Conservation (phyloP, 2,888 invertebrate genomes). For the Synanthedon andrenaeformis region DNA sequence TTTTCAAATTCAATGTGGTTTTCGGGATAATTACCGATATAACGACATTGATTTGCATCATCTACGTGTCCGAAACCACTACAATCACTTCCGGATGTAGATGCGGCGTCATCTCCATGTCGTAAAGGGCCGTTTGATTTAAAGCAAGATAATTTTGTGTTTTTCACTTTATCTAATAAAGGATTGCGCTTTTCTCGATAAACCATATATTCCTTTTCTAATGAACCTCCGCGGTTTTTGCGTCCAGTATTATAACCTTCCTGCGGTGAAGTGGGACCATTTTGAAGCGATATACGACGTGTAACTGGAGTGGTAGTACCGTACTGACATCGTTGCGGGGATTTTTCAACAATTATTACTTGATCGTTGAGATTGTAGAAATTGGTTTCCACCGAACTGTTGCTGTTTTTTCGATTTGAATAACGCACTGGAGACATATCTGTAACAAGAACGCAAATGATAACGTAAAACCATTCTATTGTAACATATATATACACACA, state of each 20-base stretch:
- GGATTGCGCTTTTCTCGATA: conserved; percentile 77
- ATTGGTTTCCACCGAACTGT: conserved; percentile 74
- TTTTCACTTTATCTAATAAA: conserved; percentile 77
- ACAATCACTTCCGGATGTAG: conserved; percentile 66
- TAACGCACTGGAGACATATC: conserved; percentile 76
- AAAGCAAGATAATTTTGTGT: conserved; percentile 77
- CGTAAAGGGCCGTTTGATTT: conserved; percentile 67
- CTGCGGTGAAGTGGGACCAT: conserved; percentile 48
- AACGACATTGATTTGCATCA: conserved; percentile 47
- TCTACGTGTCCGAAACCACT: conserved; percentile 63
- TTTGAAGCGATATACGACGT: conserved; percentile 58
- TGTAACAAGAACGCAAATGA: conserved; percentile 32
- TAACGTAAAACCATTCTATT: background rate
- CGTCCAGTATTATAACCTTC: conserved; percentile 63
- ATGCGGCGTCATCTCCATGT: conserved; percentile 58
- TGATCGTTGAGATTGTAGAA: conserved; percentile 76
- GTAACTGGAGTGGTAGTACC: conserved; percentile 44
- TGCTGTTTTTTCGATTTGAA: conserved; percentile 72
- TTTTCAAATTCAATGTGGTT: conserved; percentile 60
- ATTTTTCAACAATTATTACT: conserved; percentile 71
- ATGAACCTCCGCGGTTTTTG: conserved; percentile 58
- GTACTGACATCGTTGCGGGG: conserved; percentile 58
- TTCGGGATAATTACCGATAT: conserved; percentile 40
- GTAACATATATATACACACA: too few relatives aligned
- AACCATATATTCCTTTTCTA: conserved; percentile 71